A percentile compares a stretch with the other conserved stretches of the same genome.
Conservation (phyloP, 2,888 invertebrate genomes). For the Drosophila fulvimacula region DNA sequence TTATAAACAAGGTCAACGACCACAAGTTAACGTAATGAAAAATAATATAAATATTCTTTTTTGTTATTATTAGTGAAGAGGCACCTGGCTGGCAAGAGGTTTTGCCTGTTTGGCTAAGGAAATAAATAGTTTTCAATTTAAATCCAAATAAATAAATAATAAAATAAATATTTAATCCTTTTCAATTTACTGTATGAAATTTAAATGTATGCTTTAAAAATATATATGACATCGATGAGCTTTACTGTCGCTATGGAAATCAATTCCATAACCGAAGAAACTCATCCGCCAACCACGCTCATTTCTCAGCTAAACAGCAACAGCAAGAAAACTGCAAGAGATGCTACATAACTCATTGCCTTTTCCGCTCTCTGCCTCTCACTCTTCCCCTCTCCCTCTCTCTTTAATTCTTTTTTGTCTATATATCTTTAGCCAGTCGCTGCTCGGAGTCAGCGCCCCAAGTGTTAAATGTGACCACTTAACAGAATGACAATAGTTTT, state of each 20-base stretch:
- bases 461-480: slow-evolving; percentile 81
- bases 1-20: slow-evolving; percentile 8
- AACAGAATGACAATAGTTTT: slow-evolving; percentile 81
- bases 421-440: slow-evolving; percentile 21
- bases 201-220: background rate
- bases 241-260: slow-evolving; percentile 19
- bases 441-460: slow-evolving; percentile 63
- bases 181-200: no score
- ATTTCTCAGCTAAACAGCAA: slow-evolving; percentile 45
- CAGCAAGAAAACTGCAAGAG: slow-evolving; percentile 39
- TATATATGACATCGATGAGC: background rate
- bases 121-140: no score
- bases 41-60: background rate
- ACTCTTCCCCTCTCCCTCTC: background rate
- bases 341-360: slow-evolving; percentile 56
- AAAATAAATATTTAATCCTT: no score
- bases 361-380: background rate
- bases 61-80: no score
- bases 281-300: slow-evolving; percentile 20
- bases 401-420: slow-evolving; percentile 12
- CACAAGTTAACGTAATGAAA: background rate
- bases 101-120: no score
- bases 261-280: slow-evolving; percentile 13
- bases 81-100: no score
- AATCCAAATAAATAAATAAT: no score